Base-by-base conservation (phyloP, 2,797 vertebrate species). In the Cynodonichthys magdalenae region DNA sequence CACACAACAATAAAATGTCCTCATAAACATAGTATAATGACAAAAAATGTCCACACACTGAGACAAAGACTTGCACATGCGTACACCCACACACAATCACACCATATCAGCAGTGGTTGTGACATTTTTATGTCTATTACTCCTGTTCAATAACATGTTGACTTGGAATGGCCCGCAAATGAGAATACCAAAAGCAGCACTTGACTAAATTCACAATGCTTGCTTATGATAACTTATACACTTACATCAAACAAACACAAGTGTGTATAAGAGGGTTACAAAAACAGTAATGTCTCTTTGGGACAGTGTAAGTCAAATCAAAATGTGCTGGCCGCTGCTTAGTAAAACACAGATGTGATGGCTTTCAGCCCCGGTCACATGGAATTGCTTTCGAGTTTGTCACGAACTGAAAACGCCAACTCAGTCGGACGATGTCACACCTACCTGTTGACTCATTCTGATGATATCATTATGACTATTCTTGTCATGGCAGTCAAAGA, bases 381-480 rank as follows among this genome's bases (percentile, higher is more conserved):
- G 80, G 60, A 64, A 66, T 66, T 28, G 60, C 39, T 75, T 84
- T 75, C 67, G 69, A 66, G 73, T 46, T 67, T 34, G 48, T 57
- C 66, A 59, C 66, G 39, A 79, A 59, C 41, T 3, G 57, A 80
- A 69, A 87, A 60, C 44, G 84, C 80, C 41, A 42, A 80, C 75
- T 90, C 87, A 88, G 87, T 86, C 76, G 73, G 78, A 77, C n/a
- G 3, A 63, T 77, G 71, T 66, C 78, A 79, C 76, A 66, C 61
- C 79, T 84, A 89, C 86, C 87, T 90, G 86, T 88, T 89, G 89
- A 91, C 80, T 90, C 89, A 92, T 29, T 1, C 47, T 31, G 71
- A 80, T 89, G 83, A 89, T 85, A 87, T 89, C 85, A 87, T 61
- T 44, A 41, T 84, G 85, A 88, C 79, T 88, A 76, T 83, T 81